phyloP scores from a whole-genome alignment of 2,797 vertebrate species.

The Mionectes olivaceus region DNA sequence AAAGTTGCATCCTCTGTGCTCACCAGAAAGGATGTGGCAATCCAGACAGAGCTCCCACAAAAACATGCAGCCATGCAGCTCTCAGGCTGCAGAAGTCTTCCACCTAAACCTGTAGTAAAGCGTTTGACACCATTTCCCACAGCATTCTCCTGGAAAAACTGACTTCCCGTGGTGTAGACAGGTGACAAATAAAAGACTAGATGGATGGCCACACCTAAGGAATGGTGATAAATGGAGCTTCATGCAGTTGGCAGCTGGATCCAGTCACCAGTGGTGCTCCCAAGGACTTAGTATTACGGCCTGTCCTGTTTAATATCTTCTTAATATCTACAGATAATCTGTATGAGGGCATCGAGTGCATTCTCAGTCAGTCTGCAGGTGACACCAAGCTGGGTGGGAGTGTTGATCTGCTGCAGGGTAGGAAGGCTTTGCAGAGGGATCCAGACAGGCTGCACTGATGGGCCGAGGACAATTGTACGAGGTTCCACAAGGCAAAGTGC shows the following conservation, averaged over 20 bases:
- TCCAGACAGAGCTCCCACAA: background rate
- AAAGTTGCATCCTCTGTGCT: background rate
- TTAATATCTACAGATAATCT: background rate
- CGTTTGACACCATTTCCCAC: background rate
- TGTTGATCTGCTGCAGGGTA: background rate
- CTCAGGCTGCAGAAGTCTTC: background rate
- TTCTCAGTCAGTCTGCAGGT: background rate
- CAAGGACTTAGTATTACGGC: background rate
- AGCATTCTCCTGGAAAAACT: background rate
- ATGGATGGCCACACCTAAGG: background rate
- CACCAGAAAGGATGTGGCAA: background rate
- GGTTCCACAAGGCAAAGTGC: background rate
- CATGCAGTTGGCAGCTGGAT: background rate
- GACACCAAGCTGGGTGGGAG: background rate
- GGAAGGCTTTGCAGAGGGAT: background rate
- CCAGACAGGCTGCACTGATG: background rate
- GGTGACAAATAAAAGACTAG: background rate
- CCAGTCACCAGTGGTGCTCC: background rate
- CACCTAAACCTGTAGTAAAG: background rate
- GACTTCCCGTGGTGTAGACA: background rate
- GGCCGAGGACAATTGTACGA: background rate
- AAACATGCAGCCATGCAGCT: background rate
- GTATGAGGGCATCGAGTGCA: fast-evolving
- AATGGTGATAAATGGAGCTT: background rate
- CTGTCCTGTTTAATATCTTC: background rate